phyloP scores from a whole-genome alignment of 2,797 vertebrate genomes.

The Gallirallus australis region DNA sequence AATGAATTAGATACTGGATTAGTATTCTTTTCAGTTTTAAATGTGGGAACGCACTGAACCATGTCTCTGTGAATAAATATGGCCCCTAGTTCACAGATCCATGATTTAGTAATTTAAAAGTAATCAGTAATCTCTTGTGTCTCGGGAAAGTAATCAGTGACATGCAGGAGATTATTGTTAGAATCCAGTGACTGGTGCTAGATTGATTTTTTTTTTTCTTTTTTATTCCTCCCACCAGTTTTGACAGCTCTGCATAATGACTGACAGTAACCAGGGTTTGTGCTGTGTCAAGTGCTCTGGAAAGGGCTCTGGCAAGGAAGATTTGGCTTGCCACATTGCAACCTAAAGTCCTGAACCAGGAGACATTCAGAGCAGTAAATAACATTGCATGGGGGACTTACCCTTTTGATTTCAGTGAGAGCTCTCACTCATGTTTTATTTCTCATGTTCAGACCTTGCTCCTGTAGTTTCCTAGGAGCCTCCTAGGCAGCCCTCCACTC shows the following conservation, averaged over 20 bases:
- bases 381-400: not conserved
- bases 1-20: constrained; percentile 22
- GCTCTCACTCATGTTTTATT: not conserved
- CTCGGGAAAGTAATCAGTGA: not conserved
- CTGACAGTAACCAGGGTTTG: constrained; percentile 6
- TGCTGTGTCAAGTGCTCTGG: not conserved
- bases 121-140: constrained; percentile 12
- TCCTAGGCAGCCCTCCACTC: not conserved
- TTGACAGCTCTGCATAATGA: constrained; percentile 19
- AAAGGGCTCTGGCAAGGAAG: not conserved
- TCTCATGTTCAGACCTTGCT: not conserved
- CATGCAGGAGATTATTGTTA: constrained; percentile 19
- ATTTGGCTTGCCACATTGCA: constrained; percentile 1
- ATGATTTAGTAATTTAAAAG: constrained; percentile 31
- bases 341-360: not conserved
- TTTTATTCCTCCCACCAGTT: not conserved
- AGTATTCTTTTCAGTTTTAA: not conserved
- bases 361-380: not conserved
- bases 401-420: not conserved
- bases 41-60: not conserved
- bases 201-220: not conserved
- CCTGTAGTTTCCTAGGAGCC: not conserved
- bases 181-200: not conserved
- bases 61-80: not conserved
- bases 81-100: not conserved